Conservation (phyloP, 2,888 invertebrate species). For the Euplagia quadripunctaria region DNA sequence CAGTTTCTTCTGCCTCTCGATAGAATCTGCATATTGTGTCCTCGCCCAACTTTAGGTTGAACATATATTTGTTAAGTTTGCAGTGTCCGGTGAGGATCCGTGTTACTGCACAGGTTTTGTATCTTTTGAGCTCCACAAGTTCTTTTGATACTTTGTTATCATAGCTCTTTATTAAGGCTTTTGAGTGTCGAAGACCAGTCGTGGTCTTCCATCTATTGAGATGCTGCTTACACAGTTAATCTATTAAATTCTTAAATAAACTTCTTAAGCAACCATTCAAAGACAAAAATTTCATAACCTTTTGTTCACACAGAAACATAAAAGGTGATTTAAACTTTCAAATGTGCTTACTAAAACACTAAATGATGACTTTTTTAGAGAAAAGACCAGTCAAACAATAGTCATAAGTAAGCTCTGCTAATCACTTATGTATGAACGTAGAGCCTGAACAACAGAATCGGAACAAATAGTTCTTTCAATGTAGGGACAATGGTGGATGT, state of each 20-base stretch:
- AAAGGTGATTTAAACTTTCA: background rate
- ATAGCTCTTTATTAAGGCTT: no score
- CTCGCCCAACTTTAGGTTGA: no score
- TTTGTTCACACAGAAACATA: background rate
- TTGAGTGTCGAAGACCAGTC: no score
- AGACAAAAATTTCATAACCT: constrained; percentile 2
- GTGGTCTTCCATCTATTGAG: no score
- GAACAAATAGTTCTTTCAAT: constrained; percentile 60
- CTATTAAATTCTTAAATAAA: background rate
- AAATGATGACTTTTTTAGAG: constrained; percentile 8
- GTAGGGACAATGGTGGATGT: constrained; percentile 53
- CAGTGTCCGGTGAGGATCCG: no score
- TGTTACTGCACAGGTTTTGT: no score
- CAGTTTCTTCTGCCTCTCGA: no score
- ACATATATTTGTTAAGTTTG: no score
- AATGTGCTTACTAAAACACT: constrained; percentile 5
- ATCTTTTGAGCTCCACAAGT: no score
- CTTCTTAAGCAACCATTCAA: background rate
- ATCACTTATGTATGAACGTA: constrained; percentile 55
- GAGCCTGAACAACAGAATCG: constrained; percentile 44
- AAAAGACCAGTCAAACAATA: constrained; percentile 9
- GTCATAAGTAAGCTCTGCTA: constrained; percentile 32
- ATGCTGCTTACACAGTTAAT: background rate
- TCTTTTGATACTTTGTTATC: no score
- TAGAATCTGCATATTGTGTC: no score